phyloP scores from a whole-genome alignment of 1,140 invertebrate species.

The Drosophila gunungcola region DNA sequence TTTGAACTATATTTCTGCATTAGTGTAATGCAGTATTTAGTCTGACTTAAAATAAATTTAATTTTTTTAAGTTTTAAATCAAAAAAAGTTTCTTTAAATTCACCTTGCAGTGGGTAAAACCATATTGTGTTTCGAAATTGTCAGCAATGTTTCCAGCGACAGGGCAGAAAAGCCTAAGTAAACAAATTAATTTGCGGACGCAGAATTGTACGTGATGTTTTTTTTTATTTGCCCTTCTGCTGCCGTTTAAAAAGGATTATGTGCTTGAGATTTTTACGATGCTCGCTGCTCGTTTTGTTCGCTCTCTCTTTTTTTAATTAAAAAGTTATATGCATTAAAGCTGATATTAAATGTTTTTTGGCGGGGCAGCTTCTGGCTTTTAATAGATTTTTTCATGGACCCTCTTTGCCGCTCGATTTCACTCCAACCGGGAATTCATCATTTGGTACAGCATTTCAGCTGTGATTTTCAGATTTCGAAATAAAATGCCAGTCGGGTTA shows the following conservation, averaged over 20 bases:
- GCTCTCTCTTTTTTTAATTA: slow-evolving; percentile 62
- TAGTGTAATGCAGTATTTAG: too few relatives aligned
- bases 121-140: slow-evolving; percentile 21
- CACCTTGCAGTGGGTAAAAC: neutral
- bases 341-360: slow-evolving; percentile 38
- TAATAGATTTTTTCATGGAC: slow-evolving; percentile 37
- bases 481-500: slow-evolving; percentile 33
- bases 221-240: slow-evolving; percentile 17
- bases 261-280: slow-evolving; percentile 55
- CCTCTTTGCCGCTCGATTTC: slow-evolving; percentile 15
- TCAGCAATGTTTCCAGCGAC: slow-evolving; percentile 33
- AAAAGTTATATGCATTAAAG: slow-evolving; percentile 64
- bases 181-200: slow-evolving; percentile 75
- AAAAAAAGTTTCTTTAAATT: too few relatives aligned
- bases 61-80: too few relatives aligned
- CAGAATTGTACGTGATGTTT: slow-evolving; percentile 29
- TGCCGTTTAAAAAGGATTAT: slow-evolving; percentile 69
- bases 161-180: slow-evolving; percentile 55
- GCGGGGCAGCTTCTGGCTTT: slow-evolving; percentile 2
- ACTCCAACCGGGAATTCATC: slow-evolving; percentile 39
- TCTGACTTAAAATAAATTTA: too few relatives aligned
- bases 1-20: too few relatives aligned
- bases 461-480: slow-evolving; percentile 64
- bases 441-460: slow-evolving; percentile 50
- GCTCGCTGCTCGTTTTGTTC: slow-evolving; percentile 2